Conservation (phyloP, 2,888 invertebrate species). For the Diadromus collaris region DNA sequence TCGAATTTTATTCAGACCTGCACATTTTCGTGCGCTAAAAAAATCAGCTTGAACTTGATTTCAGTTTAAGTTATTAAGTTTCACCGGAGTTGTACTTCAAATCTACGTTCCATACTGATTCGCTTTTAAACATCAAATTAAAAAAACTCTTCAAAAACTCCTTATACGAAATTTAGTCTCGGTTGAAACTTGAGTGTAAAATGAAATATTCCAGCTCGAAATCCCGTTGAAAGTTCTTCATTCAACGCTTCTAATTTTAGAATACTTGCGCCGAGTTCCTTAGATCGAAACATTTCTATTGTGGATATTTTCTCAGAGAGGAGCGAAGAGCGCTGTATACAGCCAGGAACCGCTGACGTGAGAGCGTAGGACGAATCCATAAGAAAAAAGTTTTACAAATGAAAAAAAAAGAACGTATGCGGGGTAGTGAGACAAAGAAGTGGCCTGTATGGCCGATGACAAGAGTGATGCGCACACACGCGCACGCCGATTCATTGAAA, state of each 20-base stretch:
- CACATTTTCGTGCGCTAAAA: too few species aligned
- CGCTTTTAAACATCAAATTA: background rate
- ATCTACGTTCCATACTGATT: background rate
- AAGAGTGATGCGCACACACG: slow-evolving; percentile 9
- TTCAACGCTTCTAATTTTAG: background rate
- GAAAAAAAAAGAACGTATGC: slow-evolving; percentile 22
- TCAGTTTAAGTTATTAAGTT: background rate
- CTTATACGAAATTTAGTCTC: background rate
- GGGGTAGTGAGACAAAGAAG: slow-evolving; percentile 49
- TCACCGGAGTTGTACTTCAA: background rate
- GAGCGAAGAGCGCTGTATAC: background rate
- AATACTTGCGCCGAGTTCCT: background rate
- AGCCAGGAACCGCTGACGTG: slow-evolving; percentile 21
- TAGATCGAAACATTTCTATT: background rate
- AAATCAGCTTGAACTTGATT: background rate
- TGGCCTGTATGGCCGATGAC: slow-evolving; percentile 37
- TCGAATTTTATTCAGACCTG: background rate
- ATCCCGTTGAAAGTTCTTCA: background rate
- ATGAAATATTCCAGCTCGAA: background rate
- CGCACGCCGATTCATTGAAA: slow-evolving; percentile 13
- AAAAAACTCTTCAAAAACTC: too few species aligned
- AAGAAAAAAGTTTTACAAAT: slow-evolving; percentile 11
- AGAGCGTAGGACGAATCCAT: slow-evolving; percentile 40
- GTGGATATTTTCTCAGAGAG: background rate
- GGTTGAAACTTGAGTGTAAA: background rate